Base-by-base conservation (phyloP, 2,797 vertebrate species). In the Sus cebifrons region DNA sequence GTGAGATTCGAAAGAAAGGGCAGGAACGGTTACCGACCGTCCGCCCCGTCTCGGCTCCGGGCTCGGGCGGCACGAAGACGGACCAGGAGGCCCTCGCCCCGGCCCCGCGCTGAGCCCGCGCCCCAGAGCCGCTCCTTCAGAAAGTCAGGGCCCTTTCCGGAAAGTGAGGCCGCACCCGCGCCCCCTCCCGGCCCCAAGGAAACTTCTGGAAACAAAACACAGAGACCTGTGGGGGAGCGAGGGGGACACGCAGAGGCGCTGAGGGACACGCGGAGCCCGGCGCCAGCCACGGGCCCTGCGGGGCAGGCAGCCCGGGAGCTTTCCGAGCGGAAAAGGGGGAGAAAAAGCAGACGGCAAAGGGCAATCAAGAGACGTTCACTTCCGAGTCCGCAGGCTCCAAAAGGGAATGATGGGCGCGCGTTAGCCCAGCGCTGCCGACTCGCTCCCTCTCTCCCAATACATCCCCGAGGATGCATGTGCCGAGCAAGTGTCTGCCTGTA, bases 251-350 rank as follows among this genome's bases (percentile, higher is more conserved):
- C 2, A 40, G 9, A 71, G 40, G 36, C 25, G 10, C 36, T 0
- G 23, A 64, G 17, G 25, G 58, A 44, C 75, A 44, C 6, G 10
- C 36, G 3, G 36, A 36, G 36, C 36, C 36, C 36, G 23, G 44
- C 1, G 86, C 11, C 52, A 40, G 32, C 15, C 8, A 1, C 1
- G 27, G 27, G 13, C 21, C 12, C 16, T 54, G 32, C 21, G 2
- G 0, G 2, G 3, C 4, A 2, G 27, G 36, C 0, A 18, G 2
- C 25, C 2, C 4, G 14, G 3, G 11, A 20, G 20, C 32, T n/a
- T 68, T 40, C 12, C 13, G 67, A 77, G 52, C 20, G 49, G 73
- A 75, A 73, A 29, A 83, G 13, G 54, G 13, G n/a, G 71, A 75
- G 29, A 75, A 64, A 77, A 44, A 6, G 82, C 83, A 56, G 44